phyloP scores from a whole-genome alignment of 2,797 vertebrate species.

The Scleropages formosus region DNA sequence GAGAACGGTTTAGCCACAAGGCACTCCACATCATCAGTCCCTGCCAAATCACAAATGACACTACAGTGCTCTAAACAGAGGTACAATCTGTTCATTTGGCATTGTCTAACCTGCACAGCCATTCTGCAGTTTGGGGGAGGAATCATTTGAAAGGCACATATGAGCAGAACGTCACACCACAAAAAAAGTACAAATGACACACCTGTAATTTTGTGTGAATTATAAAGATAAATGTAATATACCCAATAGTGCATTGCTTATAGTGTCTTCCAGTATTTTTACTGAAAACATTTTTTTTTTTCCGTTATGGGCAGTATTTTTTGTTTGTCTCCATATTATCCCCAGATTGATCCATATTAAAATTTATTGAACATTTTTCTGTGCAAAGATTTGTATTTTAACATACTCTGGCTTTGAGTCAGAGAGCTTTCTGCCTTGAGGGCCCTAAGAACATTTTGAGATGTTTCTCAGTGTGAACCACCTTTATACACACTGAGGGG shows the following conservation, averaged over 20 bases:
- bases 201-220: too few species aligned
- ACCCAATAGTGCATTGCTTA: too few species aligned
- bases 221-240: too few species aligned
- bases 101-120: slow-evolving; percentile 41
- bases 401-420: background rate
- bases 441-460: background rate
- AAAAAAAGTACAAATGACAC: too few species aligned
- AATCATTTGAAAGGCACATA: too few species aligned
- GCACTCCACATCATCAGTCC: slow-evolving; percentile 52
- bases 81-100: slow-evolving; percentile 56
- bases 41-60: slow-evolving; percentile 60
- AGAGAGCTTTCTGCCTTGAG: background rate
- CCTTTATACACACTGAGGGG: background rate
- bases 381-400: background rate
- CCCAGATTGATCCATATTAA: background rate
- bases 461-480: background rate
- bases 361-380: background rate
- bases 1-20: slow-evolving; percentile 26
- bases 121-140: too few species aligned
- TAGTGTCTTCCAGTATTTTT: too few species aligned
- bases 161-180: too few species aligned
- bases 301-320: background rate
- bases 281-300: too few species aligned
- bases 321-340: too few species aligned
- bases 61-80: slow-evolving; percentile 51